Conservation (phyloP, 2,113 vertebrate genomes). For the Bambusicola thoracicus region DNA sequence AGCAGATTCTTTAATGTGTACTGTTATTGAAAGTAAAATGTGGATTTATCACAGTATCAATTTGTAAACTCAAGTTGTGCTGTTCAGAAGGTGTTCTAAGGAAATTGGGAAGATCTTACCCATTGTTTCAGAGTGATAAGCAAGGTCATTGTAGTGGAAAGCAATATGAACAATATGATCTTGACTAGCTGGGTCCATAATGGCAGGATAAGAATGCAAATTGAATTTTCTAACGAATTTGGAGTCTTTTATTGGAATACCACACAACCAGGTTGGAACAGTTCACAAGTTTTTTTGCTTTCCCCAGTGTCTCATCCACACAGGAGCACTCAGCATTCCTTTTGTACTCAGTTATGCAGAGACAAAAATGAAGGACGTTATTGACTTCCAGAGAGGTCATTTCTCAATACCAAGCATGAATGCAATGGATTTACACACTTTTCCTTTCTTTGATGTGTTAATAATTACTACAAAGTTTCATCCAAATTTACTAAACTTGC, state of each 20-base stretch:
- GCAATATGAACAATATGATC: neutral
- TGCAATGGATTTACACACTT: neutral
- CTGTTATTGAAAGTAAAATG: neutral
- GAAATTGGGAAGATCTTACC: rapidly evolving
- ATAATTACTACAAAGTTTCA: neutral
- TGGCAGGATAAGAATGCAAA: neutral
- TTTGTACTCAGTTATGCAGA: neutral
- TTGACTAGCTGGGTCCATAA: neutral
- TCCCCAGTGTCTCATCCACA: neutral
- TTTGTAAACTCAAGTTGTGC: neutral
- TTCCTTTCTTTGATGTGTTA: neutral
- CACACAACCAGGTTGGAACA: neutral
- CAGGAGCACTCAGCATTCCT: neutral
- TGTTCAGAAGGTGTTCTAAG: neutral
- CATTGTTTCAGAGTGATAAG: neutral
- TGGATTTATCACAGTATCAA: neutral
- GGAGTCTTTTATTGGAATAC: neutral
- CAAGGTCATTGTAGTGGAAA: neutral
- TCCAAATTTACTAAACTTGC: neutral
- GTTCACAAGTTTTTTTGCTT: neutral
- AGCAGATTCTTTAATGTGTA: neutral
- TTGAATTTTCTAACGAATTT: neutral
- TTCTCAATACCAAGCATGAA: neutral
- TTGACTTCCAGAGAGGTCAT: neutral
- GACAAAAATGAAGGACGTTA: neutral